Evolutionary conservation across 2,888 invertebrate species (phyloP).

Genomic region (Aphodius granarius): DNA sequence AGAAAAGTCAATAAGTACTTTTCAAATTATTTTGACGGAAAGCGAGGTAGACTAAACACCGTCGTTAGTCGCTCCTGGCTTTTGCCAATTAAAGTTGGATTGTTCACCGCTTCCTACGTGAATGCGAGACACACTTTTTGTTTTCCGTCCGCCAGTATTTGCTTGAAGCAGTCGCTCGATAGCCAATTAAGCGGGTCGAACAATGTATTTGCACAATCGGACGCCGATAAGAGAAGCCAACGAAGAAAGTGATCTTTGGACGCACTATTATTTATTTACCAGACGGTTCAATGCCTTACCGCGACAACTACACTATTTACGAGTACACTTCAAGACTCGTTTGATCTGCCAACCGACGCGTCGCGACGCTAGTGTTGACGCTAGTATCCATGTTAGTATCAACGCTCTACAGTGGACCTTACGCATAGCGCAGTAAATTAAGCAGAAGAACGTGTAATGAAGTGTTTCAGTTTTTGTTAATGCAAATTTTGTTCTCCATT

Average conservation of each 20-base stretch:
- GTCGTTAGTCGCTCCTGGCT: neutral
- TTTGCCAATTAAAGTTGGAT: neutral
- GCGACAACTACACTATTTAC: constrained; percentile 6
- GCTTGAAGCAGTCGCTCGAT: constrained; percentile 6
- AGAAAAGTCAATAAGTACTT: neutral
- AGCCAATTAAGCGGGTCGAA: constrained; percentile 8
- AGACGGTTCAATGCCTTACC: constrained; percentile 24
- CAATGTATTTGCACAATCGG: constrained; percentile 22
- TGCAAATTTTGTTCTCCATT: no score
- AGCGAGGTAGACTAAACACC: neutral
- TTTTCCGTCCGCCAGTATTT: neutral
- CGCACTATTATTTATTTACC: constrained; percentile 23
- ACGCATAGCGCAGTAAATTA: no score
- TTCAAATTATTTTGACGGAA: neutral
- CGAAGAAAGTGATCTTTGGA: constrained; percentile 24
- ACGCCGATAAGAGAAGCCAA: constrained; percentile 18
- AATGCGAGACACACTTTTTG: neutral
- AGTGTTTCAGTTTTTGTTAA: no score
- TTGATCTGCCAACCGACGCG: no score
- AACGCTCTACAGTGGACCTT: no score
- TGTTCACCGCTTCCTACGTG: neutral
- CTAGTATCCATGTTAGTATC: no score
- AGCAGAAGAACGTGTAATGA: no score
- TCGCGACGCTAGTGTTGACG: no score
- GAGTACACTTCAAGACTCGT: no score